phyloP scores from a whole-genome alignment of 92 coral and sea anemone species.

The Galaxea fascicularis region DNA sequence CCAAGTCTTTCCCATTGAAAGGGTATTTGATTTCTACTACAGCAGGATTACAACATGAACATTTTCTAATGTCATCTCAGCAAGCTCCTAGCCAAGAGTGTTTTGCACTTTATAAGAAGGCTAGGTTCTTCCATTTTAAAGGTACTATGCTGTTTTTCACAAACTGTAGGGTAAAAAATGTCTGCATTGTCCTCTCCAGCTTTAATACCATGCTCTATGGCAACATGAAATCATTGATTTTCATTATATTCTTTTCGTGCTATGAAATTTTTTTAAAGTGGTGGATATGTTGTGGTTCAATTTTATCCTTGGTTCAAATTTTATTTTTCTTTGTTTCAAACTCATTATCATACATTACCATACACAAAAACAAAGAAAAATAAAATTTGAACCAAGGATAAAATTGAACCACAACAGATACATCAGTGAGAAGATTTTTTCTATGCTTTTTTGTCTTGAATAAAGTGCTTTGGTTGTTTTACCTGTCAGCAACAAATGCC shows the following conservation, averaged over 20 bases:
- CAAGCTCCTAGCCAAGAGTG: conserved; percentile 25
- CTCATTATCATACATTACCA: too few species aligned
- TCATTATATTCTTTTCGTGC: background rate
- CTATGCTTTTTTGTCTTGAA: conserved; percentile 70
- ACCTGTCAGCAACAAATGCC: conserved; percentile 63
- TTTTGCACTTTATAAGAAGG: conserved; percentile 53
- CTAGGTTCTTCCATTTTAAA: conserved; percentile 55
- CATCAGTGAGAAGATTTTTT: conserved; percentile 49
- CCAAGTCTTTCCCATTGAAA: conserved; percentile 30
- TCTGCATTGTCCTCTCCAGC: background rate
- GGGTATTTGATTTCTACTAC: conserved; percentile 2
- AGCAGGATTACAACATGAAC: conserved; percentile 35
- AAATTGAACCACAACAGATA: too few species aligned
- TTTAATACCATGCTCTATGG: background rate
- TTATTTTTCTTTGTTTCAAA: too few species aligned
- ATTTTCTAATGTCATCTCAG: conserved; percentile 43
- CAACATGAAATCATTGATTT: background rate
- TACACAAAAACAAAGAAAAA: too few species aligned
- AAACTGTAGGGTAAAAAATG: conserved; percentile 23
- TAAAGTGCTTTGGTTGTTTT: conserved; percentile 54
- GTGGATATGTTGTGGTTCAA: too few species aligned
- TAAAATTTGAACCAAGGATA: too few species aligned
- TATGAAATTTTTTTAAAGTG: background rate
- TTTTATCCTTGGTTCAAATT: too few species aligned
- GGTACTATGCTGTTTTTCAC: conserved; percentile 46